Evolutionary conservation across 35 echinoderm and acorn worm genomes (phyloP), one percentile per base, ranked within the genome.

Genomic region (Chiridota heheva): DNA sequence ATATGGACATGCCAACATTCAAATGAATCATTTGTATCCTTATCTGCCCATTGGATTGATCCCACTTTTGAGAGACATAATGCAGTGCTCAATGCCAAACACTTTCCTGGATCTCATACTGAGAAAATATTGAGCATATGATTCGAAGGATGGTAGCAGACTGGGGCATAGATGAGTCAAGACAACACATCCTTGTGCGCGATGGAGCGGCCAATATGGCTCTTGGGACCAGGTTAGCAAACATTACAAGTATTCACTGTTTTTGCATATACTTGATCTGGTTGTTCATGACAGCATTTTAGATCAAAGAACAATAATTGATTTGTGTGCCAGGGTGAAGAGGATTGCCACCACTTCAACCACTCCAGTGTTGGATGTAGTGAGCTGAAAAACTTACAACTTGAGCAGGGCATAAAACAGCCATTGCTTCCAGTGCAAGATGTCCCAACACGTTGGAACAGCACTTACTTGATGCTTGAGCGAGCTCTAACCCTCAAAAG

Each of bases 51-150:
- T n/a, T n/a, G n/a, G n/a, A n/a, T n/a, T n/a, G n/a, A n/a, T n/a
- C n/a, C n/a, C n/a, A n/a, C n/a, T n/a, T n/a, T n/a, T n/a, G n/a
- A n/a, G n/a, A n/a, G n/a, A n/a, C n/a, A n/a, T n/a, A n/a, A n/a
- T n/a, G n/a, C n/a, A n/a, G n/a, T n/a, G n/a, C n/a, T n/a, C n/a
- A n/a, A n/a, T n/a, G n/a, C n/a, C n/a, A n/a, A n/a, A n/a, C n/a
- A n/a, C n/a, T n/a, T n/a, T n/a, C n/a, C n/a, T n/a, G n/a, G n/a
- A n/a, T n/a, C n/a, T n/a, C n/a, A n/a, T n/a, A n/a, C n/a, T n/a
- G n/a, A n/a, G n/a, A n/a, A n/a, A n/a, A n/a, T n/a, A 73, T 73
- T 73, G 40, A 44, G 30, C 16, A n/a, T 20, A 73, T 73, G 70
- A 73, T 73, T 12, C 39, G 25, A 32, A 48, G 34, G 18, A 73